Evolutionary conservation across 2,797 vertebrate species (phyloP).

Genomic region (Clarias platycephalus): DNA sequence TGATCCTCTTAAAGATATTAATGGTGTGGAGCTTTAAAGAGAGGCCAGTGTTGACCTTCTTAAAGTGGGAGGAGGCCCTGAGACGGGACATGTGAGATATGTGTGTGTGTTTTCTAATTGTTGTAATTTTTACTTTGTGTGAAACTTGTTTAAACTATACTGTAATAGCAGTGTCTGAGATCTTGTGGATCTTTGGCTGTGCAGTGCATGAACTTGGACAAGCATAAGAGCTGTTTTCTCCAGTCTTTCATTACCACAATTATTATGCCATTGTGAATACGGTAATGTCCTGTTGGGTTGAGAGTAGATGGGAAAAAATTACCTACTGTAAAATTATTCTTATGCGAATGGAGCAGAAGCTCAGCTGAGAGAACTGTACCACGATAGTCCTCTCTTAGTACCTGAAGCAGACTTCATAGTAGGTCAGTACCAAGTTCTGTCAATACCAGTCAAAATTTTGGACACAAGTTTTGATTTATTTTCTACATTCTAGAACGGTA

Average conservation of each 20-base stretch:
- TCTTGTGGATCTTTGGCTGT: neutral
- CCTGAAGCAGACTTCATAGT: constrained; percentile 74
- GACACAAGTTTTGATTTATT: too few relatives aligned
- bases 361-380: constrained; percentile 56
- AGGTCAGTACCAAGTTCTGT: constrained; percentile 60
- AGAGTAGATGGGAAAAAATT: neutral
- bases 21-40: constrained; percentile 14
- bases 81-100: neutral
- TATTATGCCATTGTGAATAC: neutral
- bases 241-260: neutral
- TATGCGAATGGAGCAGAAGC: constrained; percentile 11
- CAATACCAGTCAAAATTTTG: too few relatives aligned
- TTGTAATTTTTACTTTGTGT: too few relatives aligned
- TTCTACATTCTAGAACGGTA: too few relatives aligned
- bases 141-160: neutral
- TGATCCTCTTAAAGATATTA: constrained; percentile 49
- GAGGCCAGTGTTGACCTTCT: constrained; percentile 14
- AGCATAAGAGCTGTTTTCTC: constrained; percentile 3
- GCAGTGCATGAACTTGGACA: neutral
- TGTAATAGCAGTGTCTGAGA: neutral
- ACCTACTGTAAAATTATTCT: neutral
- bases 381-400: constrained; percentile 67
- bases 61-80: neutral
- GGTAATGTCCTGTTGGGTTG: neutral
- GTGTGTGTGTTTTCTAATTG: too few relatives aligned